Percentiles rank a stretch among this genome's conserved stretches.
phyloP scores from a whole-genome alignment of 2,888 invertebrate genomes.

The Nesidiocoris tenuis region DNA sequence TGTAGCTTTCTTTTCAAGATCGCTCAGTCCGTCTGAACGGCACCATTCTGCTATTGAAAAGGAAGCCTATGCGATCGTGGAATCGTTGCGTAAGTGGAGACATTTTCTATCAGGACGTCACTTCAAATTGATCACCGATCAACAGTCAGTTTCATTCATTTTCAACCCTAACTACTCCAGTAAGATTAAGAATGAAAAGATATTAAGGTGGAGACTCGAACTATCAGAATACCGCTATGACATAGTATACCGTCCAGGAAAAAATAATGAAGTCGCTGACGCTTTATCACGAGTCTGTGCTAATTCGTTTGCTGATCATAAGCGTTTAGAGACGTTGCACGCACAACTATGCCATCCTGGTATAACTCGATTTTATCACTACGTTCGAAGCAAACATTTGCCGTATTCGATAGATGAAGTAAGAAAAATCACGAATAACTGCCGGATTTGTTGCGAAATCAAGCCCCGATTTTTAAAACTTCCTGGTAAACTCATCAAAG shows the following conservation, averaged over 20 bases:
- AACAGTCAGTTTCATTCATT: conserved; percentile 33
- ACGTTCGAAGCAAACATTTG: conserved; percentile 44
- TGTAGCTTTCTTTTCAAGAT: conserved; percentile 44
- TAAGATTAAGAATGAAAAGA: conserved; percentile 46
- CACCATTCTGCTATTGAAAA: conserved; percentile 48
- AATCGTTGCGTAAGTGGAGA: conserved; percentile 47
- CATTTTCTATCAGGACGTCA: conserved; percentile 43
- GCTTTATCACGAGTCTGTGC: conserved; percentile 30
- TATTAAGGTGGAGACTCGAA: conserved; percentile 45
- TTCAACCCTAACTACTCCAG: conserved; percentile 24
- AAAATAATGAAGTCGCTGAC: conserved; percentile 24
- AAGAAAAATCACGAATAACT: not conserved
- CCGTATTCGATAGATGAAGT: conserved; percentile 46
- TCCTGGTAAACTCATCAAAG: not conserved
- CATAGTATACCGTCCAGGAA: conserved; percentile 27
- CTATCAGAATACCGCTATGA: conserved; percentile 44
- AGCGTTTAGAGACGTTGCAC: conserved; percentile 1
- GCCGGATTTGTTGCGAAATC: conserved; percentile 12
- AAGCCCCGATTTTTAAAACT: conserved; percentile 20
- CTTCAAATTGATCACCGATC: conserved; percentile 46
- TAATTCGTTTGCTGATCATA: not conserved
- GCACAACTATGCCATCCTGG: conserved; percentile 43
- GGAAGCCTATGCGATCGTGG: conserved; percentile 48
- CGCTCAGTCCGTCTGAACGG: conserved; percentile 41
- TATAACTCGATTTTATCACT: conserved; percentile 46